Percentiles rank a stretch among this genome's conserved stretches.
Conservation (phyloP, 1,140 invertebrate species). For the Camponotus floridanus region DNA sequence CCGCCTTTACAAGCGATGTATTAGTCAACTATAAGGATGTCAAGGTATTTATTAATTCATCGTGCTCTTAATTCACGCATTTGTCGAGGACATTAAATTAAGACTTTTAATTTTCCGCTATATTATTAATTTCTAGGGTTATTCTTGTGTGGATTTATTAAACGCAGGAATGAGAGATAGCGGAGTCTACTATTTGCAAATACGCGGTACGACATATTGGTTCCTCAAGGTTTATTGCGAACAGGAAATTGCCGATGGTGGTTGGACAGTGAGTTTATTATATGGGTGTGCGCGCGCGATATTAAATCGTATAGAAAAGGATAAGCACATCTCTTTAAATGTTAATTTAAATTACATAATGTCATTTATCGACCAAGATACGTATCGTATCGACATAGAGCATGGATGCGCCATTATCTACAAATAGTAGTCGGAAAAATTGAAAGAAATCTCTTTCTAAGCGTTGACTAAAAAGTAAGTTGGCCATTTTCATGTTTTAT, state of each 20-base stretch:
- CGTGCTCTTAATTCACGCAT: too few relatives aligned
- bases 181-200: constrained; percentile 95
- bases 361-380: constrained; percentile 28
- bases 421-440: too few relatives aligned
- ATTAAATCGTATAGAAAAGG: not conserved
- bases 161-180: constrained; percentile 94
- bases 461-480: too few relatives aligned
- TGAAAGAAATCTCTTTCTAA: too few relatives aligned
- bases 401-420: too few relatives aligned
- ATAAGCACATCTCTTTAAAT: not conserved
- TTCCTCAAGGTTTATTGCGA: constrained; percentile 97
- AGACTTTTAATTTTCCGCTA: not conserved
- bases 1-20: constrained; percentile 90
- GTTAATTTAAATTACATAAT: not conserved
- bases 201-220: constrained; percentile 95
- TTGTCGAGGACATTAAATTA: too few relatives aligned
- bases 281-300: too few relatives aligned
- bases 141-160: constrained; percentile 94
- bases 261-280: constrained; percentile 94
- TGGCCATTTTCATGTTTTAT: too few relatives aligned
- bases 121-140: constrained; percentile 88
- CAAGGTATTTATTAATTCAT: constrained; percentile 88
- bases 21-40: constrained; percentile 92
- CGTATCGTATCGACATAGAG: not conserved
- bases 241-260: constrained; percentile 95